A percentile compares a stretch with the other conserved stretches of the same genome.
phyloP scores from a whole-genome alignment of 2,113 vertebrate genomes.

The Octodon degus region DNA sequence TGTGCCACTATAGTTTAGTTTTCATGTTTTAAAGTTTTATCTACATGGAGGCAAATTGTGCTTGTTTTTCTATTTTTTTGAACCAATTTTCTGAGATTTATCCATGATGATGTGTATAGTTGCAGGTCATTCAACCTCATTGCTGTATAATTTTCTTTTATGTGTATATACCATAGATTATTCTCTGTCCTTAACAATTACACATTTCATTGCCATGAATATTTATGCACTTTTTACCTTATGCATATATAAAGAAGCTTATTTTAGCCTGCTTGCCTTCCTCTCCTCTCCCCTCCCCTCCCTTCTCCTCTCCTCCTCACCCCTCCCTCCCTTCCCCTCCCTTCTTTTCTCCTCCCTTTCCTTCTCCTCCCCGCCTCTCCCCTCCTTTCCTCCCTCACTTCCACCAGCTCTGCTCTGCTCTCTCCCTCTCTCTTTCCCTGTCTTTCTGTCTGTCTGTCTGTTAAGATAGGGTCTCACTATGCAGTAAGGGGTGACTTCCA shows the following conservation, averaged over 20 bases:
- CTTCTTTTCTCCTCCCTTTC: too few species aligned
- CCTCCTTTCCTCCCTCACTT: too few species aligned
- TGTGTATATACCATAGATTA: neutral
- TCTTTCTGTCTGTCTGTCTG: too few species aligned
- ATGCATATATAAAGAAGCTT: neutral
- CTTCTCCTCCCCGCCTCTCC: too few species aligned
- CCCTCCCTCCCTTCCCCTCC: too few species aligned
- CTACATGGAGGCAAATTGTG: neutral
- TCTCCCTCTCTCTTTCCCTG: too few species aligned
- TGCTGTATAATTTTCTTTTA: constrained; percentile 15
- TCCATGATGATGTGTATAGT: neutral
- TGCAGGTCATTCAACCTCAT: neutral
- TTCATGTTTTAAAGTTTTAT: neutral
- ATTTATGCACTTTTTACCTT: neutral
- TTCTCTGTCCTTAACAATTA: constrained; percentile 32
- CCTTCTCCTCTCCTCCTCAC: too few species aligned
- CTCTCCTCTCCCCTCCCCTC: too few species aligned
- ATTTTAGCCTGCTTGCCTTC: neutral
- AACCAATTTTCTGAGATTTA: constrained; percentile 18
- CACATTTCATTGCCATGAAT: neutral
- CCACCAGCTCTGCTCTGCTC: too few species aligned
- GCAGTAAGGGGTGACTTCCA: neutral
- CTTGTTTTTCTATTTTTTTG: neutral
- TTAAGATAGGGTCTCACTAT: neutral
- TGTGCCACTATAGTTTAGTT: neutral